Evolutionary conservation across 2,888 invertebrate genomes (phyloP), one percentile per base, ranked within the genome.

Genomic region (Melieria picta): DNA sequence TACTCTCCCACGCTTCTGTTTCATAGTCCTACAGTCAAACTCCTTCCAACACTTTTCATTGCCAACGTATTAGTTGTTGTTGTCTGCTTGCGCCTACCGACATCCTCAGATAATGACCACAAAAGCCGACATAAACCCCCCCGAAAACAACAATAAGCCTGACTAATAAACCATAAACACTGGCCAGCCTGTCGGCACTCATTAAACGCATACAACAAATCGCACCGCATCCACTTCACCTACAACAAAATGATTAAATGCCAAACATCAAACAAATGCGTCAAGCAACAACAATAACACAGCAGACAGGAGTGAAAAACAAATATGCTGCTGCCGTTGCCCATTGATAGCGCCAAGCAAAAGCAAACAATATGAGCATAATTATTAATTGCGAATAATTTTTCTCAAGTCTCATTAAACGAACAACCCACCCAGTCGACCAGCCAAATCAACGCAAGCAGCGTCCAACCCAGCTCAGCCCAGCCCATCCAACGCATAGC

Each of bases 371-470:
- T 78, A 74, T 74, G 72, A 71, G 73, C 76, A 74, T 76, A 78
- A 78, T 77, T 78, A 78, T 78, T 77, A 78, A 78, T 78, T 78
- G 77, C 76, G 74, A 77, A 76, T 76, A 74, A 78, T 77, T 77
- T 78, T 78, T 77, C 77, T 77, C 72, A 65, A 77, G 77, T 73
- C 77, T 77, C 77, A 78, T 78, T 78, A 78, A 78, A 75, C 75
- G 76, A 13, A 30, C 48, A 67, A 61, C 67, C 67, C 16, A 48
- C 45, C 46, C 5, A 64, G 42, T 30, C 43, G 52, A 42, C 13
- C 50, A 9, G 42, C 48, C 45, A 45, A 52, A 7, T 2, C 43
- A 60, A 10, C 43, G 60, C 4, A 10, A 16, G 30, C 10, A 5
- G 16, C 3, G 16, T 11, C 11, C 3, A 58, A 43, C 13, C 16